phyloP scores from a whole-genome alignment of 2,797 vertebrate genomes.

The Apogon hyalosoma region DNA sequence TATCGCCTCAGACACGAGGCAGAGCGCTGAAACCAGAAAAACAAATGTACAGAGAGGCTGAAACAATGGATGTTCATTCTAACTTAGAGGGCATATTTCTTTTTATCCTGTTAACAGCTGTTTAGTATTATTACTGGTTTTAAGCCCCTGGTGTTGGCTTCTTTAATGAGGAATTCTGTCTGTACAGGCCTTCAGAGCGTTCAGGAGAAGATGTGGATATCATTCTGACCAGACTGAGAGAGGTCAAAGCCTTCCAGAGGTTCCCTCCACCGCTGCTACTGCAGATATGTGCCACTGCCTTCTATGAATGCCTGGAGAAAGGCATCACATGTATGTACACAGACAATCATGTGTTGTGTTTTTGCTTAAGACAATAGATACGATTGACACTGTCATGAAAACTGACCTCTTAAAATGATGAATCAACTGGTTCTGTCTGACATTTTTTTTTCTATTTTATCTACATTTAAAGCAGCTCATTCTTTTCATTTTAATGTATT shows the following conservation, averaged over 20 bases:
- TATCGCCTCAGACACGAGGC: constrained; percentile 49
- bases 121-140: constrained; percentile 5
- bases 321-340: constrained; percentile 92
- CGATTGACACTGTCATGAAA: too few relatives aligned
- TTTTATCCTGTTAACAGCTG: constrained; percentile 24
- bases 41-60: constrained; percentile 12
- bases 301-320: constrained; percentile 97
- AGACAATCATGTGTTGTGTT: background rate
- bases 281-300: constrained; percentile 96
- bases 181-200: constrained; percentile 91
- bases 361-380: too few relatives aligned
- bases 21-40: constrained; percentile 36
- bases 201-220: constrained; percentile 98
- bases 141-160: background rate
- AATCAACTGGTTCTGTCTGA: too few relatives aligned
- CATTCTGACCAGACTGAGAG: constrained; percentile 92
- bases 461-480: background rate
- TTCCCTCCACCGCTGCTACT: constrained; percentile 95
- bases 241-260: constrained; percentile 96
- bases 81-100: constrained; percentile 22
- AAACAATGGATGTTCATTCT: constrained; percentile 11
- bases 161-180: constrained; percentile 29
- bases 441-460: too few relatives aligned
- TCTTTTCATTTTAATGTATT: background rate
- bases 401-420: too few relatives aligned